Evolutionary conservation across 2,113 vertebrate genomes (phyloP).

Genomic region (Leptodactylus fuscus): DNA sequence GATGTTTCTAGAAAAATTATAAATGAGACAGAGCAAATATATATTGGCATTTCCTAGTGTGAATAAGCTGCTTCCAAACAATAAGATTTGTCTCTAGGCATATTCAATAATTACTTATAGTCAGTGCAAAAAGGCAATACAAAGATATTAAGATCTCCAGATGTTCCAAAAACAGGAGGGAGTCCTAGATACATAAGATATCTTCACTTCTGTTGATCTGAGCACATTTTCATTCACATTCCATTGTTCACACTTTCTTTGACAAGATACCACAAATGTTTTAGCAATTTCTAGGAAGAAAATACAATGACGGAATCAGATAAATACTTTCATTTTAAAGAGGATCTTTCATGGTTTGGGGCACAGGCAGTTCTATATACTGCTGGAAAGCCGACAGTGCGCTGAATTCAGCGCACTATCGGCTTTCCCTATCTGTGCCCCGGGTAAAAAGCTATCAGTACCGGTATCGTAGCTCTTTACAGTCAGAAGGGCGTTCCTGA

Average conservation of each 20-base stretch:
- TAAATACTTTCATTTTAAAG: too few relatives aligned
- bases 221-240: neutral
- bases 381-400: too few relatives aligned
- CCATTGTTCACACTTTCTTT: neutral
- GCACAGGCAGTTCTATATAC: too few relatives aligned
- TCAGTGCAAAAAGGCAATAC: neutral
- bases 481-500: too few relatives aligned
- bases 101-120: neutral
- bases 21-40: neutral
- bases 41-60: neutral
- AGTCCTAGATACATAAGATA: neutral
- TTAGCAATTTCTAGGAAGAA: too few relatives aligned
- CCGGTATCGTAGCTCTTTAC: too few relatives aligned
- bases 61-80: neutral
- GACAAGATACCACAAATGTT: too few relatives aligned
- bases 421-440: too few relatives aligned
- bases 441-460: too few relatives aligned
- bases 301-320: too few relatives aligned
- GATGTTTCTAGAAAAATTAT: neutral
- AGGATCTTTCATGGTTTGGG: too few relatives aligned
- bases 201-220: neutral
- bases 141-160: neutral
- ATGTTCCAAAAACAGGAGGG: constrained; percentile 1
- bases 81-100: neutral
- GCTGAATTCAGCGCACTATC: too few relatives aligned